These are phyloP conservation scores for Thalassoma bifasciatum DNA, from an alignment of 2,113 vertebrate species.

Conservation along the genomic window DNA sequence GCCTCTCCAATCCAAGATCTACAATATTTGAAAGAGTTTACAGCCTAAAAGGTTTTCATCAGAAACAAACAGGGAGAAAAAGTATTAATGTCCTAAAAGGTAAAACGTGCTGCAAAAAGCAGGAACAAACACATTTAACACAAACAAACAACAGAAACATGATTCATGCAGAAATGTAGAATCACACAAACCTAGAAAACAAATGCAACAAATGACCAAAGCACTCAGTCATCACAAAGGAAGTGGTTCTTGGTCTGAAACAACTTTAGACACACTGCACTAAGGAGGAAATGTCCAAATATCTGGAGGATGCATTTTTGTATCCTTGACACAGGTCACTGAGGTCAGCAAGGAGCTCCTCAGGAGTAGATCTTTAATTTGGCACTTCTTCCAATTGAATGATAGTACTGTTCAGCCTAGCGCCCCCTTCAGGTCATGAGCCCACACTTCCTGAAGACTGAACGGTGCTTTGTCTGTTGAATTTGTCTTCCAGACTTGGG, in stretches of 20 bases:
- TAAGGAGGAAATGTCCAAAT: too few species aligned
- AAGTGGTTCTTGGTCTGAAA: not conserved
- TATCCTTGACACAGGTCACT: too few species aligned
- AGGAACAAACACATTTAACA: not conserved
- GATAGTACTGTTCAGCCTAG: too few species aligned
- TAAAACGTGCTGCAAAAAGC: not conserved
- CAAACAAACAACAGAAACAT: not conserved
- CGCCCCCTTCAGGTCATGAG: too few species aligned
- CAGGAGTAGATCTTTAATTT: too few species aligned
- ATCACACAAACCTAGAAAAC: not conserved
- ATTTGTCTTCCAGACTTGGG: too few species aligned
- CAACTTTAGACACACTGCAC: too few species aligned
- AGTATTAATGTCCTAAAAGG: not conserved
- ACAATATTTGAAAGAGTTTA: not conserved
- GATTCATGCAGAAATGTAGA: not conserved
- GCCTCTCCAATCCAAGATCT: not conserved
- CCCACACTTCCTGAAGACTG: too few species aligned
- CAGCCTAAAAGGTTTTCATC: not conserved
- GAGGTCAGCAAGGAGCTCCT: too few species aligned
- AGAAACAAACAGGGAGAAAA: not conserved
- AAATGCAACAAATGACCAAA: not conserved
- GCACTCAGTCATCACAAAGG: not conserved
- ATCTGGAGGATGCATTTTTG: too few species aligned
- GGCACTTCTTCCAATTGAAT: too few species aligned
- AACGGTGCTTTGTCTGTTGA: too few species aligned